A percentile compares a stretch with the other conserved stretches of the same genome.
Evolutionary conservation across 1,140 invertebrate genomes (phyloP).

Genomic region (Heterodera carotae): DNA sequence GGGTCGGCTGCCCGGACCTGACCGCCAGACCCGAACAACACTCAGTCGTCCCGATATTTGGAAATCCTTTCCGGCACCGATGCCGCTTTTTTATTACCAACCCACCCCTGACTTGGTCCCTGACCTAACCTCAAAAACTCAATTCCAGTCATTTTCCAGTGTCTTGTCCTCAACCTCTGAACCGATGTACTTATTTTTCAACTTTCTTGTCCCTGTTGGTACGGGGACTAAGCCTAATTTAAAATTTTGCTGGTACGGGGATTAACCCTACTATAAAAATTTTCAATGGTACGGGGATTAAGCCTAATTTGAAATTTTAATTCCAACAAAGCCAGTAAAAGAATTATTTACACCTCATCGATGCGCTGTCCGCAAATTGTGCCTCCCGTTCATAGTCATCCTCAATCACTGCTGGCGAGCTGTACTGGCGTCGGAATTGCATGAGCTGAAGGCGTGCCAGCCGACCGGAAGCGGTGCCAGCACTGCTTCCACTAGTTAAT

Average conservation of each 20-base stretch:
- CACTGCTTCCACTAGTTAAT: neutral
- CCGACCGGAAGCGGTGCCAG: neutral
- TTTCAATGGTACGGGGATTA: neutral
- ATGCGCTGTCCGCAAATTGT: neutral
- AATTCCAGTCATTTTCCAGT: too few species aligned
- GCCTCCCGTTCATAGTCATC: constrained; percentile 9
- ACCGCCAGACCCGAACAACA: too few species aligned
- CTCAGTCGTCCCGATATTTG: too few species aligned
- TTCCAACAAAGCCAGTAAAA: neutral
- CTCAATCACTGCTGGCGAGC: constrained; percentile 9
- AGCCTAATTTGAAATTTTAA: neutral
- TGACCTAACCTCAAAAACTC: too few species aligned
- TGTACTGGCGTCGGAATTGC: constrained; percentile 16
- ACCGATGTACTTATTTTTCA: neutral
- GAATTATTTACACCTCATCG: neutral
- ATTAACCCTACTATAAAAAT: too few species aligned
- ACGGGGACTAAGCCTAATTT: neutral
- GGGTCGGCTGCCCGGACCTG: too few species aligned
- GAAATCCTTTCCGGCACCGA: too few species aligned
- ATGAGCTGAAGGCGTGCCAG: constrained; percentile 6
- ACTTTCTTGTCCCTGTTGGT: neutral
- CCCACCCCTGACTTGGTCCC: too few species aligned
- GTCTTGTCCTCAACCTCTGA: too few species aligned
- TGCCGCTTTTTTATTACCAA: too few species aligned
- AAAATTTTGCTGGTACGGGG: too few species aligned